Conservation (phyloP, 2,888 invertebrate species). For the Deilephila elpenor region DNA sequence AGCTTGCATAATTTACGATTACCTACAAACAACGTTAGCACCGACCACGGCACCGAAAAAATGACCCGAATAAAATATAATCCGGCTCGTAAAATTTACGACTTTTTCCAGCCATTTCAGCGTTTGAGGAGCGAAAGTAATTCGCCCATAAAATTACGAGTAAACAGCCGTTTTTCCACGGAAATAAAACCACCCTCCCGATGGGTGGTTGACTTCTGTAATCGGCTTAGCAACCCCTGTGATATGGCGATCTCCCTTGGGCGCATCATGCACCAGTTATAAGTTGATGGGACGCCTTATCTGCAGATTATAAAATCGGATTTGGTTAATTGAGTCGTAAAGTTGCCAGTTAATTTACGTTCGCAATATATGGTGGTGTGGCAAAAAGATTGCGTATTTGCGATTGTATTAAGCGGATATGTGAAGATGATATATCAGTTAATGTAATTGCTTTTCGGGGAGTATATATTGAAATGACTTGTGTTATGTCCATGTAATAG, state of each 20-base stretch:
- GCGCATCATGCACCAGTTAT: slow-evolving; percentile 73
- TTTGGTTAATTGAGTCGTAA: slow-evolving; percentile 81
- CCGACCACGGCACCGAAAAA: slow-evolving; percentile 55
- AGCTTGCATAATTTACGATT: slow-evolving; percentile 35
- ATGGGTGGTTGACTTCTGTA: slow-evolving; percentile 78
- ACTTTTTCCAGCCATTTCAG: slow-evolving; percentile 74
- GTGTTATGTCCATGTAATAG: not conserved
- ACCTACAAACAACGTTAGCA: slow-evolving; percentile 42
- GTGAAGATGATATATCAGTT: slow-evolving; percentile 13
- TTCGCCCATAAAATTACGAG: slow-evolving; percentile 81
- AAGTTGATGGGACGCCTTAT: slow-evolving; percentile 82
- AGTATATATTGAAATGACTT: slow-evolving; percentile 12
- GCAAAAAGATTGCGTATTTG: slow-evolving; percentile 24
- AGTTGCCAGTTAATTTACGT: slow-evolving; percentile 35
- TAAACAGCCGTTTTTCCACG: slow-evolving; percentile 82
- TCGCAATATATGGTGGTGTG: slow-evolving; percentile 17
- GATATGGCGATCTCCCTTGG: slow-evolving; percentile 58
- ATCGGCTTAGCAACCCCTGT: slow-evolving; percentile 79
- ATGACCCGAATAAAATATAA: slow-evolving; percentile 76
- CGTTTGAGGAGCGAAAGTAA: slow-evolving; percentile 80
- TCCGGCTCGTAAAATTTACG: slow-evolving; percentile 76
- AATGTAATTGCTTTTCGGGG: slow-evolving; percentile 1
- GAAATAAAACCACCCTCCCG: slow-evolving; percentile 74
- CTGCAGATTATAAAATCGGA: slow-evolving; percentile 80
- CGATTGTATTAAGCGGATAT: slow-evolving; percentile 18